A percentile compares a stretch with the other conserved stretches of the same genome.
Evolutionary conservation across 2,797 vertebrate species (phyloP).

Genomic region (Alectoris magna): DNA sequence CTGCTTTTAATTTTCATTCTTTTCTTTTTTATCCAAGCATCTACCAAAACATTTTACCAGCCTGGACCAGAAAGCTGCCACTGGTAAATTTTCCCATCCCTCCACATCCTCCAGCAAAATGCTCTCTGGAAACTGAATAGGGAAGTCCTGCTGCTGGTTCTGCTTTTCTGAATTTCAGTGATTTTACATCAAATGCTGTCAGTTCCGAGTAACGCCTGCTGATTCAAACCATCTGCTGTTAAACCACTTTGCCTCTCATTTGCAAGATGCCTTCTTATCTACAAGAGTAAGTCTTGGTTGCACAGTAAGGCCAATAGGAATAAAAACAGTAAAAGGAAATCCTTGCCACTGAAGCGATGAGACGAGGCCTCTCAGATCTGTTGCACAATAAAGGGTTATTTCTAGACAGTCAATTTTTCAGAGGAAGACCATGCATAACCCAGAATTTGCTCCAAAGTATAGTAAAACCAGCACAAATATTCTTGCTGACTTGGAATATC

Average conservation of each 20-base stretch:
- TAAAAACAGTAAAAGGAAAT: background rate
- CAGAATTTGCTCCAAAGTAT: background rate
- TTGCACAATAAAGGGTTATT: background rate
- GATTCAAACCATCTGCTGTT: background rate
- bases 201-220: background rate
- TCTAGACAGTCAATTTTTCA: background rate
- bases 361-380: background rate
- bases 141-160: background rate
- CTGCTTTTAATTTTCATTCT: background rate
- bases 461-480: background rate
- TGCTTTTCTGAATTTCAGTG: background rate
- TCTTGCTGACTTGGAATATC: constrained; percentile 5
- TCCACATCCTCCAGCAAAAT: background rate
- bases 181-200: background rate
- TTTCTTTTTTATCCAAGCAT: background rate
- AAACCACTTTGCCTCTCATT: background rate
- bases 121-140: background rate
- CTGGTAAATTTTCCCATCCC: background rate
- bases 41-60: background rate
- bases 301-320: background rate
- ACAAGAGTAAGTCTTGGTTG: background rate
- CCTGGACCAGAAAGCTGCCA: background rate
- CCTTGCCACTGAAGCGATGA: background rate
- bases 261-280: background rate
- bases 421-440: background rate